Evolutionary conservation across 2,888 invertebrate genomes (phyloP).

Genomic region (Drosophila recens): DNA sequence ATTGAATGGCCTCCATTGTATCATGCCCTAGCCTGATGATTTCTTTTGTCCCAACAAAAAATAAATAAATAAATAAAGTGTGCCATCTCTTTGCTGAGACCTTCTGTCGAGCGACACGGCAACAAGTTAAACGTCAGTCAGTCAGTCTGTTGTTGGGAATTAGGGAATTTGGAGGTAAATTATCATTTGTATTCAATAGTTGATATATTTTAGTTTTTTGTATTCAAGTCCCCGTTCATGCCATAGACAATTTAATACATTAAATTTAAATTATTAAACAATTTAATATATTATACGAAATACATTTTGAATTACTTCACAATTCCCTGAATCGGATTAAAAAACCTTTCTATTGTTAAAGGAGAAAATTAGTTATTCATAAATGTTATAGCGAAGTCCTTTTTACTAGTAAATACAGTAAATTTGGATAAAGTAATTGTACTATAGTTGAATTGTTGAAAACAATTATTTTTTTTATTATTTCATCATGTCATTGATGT

Average conservation of each 20-base stretch:
- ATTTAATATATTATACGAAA: not conserved
- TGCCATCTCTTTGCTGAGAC: conserved; percentile 6
- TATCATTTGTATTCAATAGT: conserved; percentile 44
- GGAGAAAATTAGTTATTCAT: not conserved
- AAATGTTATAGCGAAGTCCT: not conserved
- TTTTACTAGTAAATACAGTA: not conserved
- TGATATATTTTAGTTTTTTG: conserved; percentile 2
- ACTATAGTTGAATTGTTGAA: too few relatives aligned
- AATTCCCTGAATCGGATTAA: not conserved
- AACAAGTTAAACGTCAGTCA: not conserved
- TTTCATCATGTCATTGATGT: too few relatives aligned
- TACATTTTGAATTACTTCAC: not conserved
- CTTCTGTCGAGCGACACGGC: conserved; percentile 3
- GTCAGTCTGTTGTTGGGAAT: conserved; percentile 1
- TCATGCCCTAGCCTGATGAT: conserved; percentile 46
- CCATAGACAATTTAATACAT: not conserved
- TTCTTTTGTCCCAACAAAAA: conserved; percentile 11
- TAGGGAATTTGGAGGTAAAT: not conserved
- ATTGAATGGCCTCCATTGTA: conserved; percentile 21
- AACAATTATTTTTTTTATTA: too few relatives aligned
- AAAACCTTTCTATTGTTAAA: not conserved
- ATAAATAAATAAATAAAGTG: not conserved
- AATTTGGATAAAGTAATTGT: too few relatives aligned
- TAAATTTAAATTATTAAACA: not conserved
- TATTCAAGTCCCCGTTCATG: conserved; percentile 2